phyloP scores from a whole-genome alignment of 2,113 vertebrate species.

The Lepus europaeus region DNA sequence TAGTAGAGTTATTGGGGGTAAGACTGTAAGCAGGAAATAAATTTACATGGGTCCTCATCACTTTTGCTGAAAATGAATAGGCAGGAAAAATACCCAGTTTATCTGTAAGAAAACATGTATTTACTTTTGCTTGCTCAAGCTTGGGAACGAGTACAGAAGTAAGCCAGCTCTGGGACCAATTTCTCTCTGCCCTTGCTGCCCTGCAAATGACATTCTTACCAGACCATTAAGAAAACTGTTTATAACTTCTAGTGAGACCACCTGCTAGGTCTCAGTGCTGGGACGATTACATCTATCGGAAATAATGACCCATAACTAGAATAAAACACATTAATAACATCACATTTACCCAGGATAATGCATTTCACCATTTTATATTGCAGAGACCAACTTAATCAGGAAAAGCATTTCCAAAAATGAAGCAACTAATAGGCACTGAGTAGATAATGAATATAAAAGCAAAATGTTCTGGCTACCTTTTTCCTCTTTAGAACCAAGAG shows the following conservation, averaged over 20 bases:
- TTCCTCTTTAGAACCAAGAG: constrained; percentile 44
- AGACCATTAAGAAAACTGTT: constrained; percentile 86
- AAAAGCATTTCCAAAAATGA: constrained; percentile 76
- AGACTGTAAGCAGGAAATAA: constrained; percentile 50
- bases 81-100: constrained; percentile 63
- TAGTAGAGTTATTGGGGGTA: neutral
- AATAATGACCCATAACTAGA: constrained; percentile 88
- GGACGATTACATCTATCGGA: constrained; percentile 86
- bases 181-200: constrained; percentile 82
- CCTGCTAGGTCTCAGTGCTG: constrained; percentile 86
- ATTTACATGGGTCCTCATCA: constrained; percentile 1
- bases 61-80: constrained; percentile 68
- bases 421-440: constrained; percentile 79
- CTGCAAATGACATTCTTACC: constrained; percentile 87
- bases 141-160: constrained; percentile 66
- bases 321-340: constrained; percentile 87
- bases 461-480: constrained; percentile 44
- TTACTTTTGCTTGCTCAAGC: constrained; percentile 83
- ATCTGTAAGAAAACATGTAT: constrained; percentile 79
- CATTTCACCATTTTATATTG: constrained; percentile 83
- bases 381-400: constrained; percentile 84
- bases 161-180: constrained; percentile 81
- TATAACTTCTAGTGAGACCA: constrained; percentile 87
- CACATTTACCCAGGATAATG: constrained; percentile 86
- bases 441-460: constrained; percentile 80